Percentiles rank a stretch among this genome's conserved stretches.
phyloP scores from a whole-genome alignment of 2,113 vertebrate species.

The Anthoscopus minutus region DNA sequence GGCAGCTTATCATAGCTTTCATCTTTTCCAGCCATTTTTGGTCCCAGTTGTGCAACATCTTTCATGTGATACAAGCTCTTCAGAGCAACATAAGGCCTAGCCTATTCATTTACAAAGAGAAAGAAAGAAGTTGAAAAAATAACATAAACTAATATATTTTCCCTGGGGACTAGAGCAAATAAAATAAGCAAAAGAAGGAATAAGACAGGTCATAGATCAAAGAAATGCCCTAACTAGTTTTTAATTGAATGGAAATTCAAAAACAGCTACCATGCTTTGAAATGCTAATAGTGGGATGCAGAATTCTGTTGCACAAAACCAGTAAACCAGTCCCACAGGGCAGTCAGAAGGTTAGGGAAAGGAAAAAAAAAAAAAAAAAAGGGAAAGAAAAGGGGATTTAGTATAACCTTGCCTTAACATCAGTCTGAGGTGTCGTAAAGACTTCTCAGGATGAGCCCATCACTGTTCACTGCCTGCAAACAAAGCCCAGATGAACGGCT shows the following conservation, averaged over 20 bases:
- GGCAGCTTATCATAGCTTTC: neutral
- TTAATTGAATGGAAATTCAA: neutral
- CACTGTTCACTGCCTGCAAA: neutral
- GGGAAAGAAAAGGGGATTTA: neutral
- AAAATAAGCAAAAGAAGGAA: neutral
- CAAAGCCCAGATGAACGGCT: neutral
- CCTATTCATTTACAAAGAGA: neutral
- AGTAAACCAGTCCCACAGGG: neutral
- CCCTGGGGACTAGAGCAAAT: neutral
- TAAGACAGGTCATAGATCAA: neutral
- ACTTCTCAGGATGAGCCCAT: neutral
- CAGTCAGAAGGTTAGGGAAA: neutral
- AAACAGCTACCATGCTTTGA: neutral
- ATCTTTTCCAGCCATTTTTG: neutral
- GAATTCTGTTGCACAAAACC: accelerated
- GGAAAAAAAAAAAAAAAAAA: accelerated
- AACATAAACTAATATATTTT: neutral
- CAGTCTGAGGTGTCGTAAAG: neutral
- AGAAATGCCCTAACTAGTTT: neutral
- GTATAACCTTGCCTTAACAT: neutral
- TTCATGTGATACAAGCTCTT: neutral
- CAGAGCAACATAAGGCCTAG: neutral
- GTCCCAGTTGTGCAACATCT: neutral
- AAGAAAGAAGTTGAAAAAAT: neutral
- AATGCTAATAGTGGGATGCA: neutral